Conservation (phyloP, 2,113 vertebrate species). For the Ceyx margarethae region DNA sequence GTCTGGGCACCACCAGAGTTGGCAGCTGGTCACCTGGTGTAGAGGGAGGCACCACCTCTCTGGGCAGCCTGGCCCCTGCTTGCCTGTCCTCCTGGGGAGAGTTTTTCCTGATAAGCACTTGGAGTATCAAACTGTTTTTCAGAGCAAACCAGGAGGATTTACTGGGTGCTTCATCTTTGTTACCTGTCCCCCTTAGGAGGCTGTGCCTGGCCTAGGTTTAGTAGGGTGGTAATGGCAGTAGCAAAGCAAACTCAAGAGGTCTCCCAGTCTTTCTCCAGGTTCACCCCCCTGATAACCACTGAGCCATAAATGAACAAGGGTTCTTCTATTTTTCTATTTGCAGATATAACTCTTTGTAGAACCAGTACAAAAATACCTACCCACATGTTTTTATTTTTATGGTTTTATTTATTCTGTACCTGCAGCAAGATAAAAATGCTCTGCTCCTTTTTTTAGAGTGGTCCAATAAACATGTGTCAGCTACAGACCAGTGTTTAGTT, state of each 20-base stretch:
- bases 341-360: slow-evolving; percentile 33
- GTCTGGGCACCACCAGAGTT: fast-evolving
- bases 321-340: slow-evolving; percentile 64
- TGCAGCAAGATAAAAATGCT: slow-evolving; percentile 38
- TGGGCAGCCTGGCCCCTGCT: not conserved
- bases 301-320: slow-evolving; percentile 58
- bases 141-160: not conserved
- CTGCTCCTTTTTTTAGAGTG: not conserved
- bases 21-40: fast-evolving
- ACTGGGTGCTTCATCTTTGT: not conserved
- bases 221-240: not conserved
- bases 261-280: slow-evolving; percentile 10
- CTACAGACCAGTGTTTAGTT: not conserved
- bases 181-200: fast-evolving
- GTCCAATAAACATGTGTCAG: slow-evolving; percentile 55
- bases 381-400: slow-evolving; percentile 60
- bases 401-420: slow-evolving; percentile 58
- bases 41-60: too few relatives aligned
- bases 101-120: not conserved
- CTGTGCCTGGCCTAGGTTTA: not conserved
- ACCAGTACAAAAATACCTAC: slow-evolving; percentile 28
- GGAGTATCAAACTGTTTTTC: not conserved
- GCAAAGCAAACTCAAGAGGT: not conserved
- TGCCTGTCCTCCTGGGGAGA: fast-evolving
- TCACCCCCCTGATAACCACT: slow-evolving; percentile 57